A percentile compares a stretch with the other conserved stretches of the same genome.
phyloP scores from a whole-genome alignment of 2,113 vertebrate species.

The Vulpes lagopus region DNA sequence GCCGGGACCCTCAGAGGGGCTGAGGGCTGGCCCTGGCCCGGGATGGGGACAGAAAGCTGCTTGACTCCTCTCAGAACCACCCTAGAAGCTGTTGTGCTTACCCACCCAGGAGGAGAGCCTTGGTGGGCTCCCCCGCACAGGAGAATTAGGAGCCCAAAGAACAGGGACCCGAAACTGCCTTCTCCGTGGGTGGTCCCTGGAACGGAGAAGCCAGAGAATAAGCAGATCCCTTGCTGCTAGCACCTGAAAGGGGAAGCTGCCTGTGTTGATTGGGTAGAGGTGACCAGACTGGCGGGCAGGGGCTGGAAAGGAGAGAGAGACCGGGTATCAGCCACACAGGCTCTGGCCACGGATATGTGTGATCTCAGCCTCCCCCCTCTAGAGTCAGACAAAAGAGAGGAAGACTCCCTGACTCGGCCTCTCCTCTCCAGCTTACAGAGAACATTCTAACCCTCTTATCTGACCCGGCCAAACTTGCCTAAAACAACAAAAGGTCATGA shows the following conservation, averaged over 20 bases:
- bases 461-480: background rate
- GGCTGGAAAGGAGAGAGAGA: background rate
- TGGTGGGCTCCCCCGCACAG: background rate
- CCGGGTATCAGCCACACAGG: background rate
- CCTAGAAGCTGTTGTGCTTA: background rate
- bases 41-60: background rate
- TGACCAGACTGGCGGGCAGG: background rate
- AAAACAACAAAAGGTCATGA: background rate
- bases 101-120: background rate
- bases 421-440: background rate
- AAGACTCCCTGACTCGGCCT: background rate
- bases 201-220: background rate
- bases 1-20: background rate
- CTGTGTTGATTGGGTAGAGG: background rate
- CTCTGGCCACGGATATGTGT: background rate
- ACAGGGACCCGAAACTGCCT: background rate
- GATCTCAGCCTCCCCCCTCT: background rate
- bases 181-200: background rate
- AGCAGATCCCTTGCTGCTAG: background rate
- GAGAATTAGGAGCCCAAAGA: background rate
- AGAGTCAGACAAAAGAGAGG: background rate
- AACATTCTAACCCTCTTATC: background rate
- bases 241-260: conserved; percentile 48
- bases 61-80: background rate
- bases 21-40: background rate